Conservation (phyloP, 2,113 vertebrate genomes). For the Phalacrocorax brasilianus region DNA sequence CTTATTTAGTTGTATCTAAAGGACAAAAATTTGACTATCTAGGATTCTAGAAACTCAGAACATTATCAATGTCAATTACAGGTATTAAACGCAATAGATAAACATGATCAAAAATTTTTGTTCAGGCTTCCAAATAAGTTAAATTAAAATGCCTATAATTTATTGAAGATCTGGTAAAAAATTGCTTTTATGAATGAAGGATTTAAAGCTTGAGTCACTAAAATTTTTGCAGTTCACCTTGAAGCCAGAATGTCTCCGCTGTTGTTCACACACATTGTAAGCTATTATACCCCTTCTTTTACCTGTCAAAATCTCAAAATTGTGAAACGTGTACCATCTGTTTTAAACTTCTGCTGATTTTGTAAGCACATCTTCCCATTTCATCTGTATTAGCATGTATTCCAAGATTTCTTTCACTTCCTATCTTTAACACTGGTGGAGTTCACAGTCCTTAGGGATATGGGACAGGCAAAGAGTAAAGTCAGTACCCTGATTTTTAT, state of each 20-base stretch:
- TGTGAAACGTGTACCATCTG: background rate
- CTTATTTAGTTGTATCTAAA: background rate
- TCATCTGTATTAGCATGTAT: background rate
- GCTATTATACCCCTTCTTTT: background rate
- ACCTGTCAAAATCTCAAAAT: background rate
- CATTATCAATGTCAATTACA: background rate
- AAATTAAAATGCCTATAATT: background rate
- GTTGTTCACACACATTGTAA: background rate
- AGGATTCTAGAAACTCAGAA: background rate
- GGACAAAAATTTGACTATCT: background rate
- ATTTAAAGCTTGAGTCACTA: background rate
- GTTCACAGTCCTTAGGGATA: background rate
- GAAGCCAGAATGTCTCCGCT: background rate
- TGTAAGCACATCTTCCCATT: background rate
- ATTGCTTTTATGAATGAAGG: background rate
- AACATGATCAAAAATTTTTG: background rate
- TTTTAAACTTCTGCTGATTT: background rate
- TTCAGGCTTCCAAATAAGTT: background rate
- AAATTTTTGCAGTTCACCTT: background rate
- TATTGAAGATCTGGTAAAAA: background rate
- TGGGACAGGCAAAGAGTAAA: background rate
- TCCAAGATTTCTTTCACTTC: background rate
- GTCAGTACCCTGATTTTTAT: background rate
- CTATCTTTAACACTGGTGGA: background rate
- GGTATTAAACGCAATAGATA: background rate